Evolutionary conservation across 1,140 invertebrate genomes (phyloP).

Genomic region (Lepidostoma basale): DNA sequence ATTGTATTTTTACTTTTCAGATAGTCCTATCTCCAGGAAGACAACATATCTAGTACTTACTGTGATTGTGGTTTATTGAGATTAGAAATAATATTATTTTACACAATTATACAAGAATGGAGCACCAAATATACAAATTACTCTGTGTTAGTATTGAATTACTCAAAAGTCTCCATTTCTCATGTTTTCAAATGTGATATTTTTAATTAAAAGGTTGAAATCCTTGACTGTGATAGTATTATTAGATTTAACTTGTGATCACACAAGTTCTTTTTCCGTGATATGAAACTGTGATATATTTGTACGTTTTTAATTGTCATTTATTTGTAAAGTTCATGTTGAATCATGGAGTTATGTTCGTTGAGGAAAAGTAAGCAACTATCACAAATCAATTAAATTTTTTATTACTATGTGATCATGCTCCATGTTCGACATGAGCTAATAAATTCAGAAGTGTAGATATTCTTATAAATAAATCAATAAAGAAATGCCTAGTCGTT

Average conservation of each 20-base stretch:
- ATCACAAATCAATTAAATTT: too few relatives aligned
- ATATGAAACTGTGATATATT: slow-evolving; percentile 18
- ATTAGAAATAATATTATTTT: background rate
- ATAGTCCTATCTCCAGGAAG: background rate
- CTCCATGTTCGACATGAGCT: slow-evolving; percentile 5
- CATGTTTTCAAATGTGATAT: background rate
- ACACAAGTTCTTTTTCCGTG: too few relatives aligned
- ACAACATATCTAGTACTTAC: background rate
- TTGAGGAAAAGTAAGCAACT: too few relatives aligned
- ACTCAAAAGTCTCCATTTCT: slow-evolving; percentile 1
- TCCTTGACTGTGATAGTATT: background rate
- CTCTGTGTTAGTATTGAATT: slow-evolving; percentile 8
- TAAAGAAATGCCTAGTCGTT: background rate
- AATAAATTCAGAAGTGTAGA: background rate
- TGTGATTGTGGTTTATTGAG: background rate
- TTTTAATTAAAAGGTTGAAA: background rate
- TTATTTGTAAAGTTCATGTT: slow-evolving; percentile 17
- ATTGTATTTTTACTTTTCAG: background rate
- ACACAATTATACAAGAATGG: background rate
- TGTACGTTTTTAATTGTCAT: background rate
- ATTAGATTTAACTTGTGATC: too few relatives aligned
- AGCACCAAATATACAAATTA: slow-evolving; percentile 35
- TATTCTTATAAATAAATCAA: background rate
- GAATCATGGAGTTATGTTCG: background rate
- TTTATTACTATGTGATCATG: background rate